Evolutionary conservation across 2,888 invertebrate genomes (phyloP).

Genomic region (Dryadula phaetusa): DNA sequence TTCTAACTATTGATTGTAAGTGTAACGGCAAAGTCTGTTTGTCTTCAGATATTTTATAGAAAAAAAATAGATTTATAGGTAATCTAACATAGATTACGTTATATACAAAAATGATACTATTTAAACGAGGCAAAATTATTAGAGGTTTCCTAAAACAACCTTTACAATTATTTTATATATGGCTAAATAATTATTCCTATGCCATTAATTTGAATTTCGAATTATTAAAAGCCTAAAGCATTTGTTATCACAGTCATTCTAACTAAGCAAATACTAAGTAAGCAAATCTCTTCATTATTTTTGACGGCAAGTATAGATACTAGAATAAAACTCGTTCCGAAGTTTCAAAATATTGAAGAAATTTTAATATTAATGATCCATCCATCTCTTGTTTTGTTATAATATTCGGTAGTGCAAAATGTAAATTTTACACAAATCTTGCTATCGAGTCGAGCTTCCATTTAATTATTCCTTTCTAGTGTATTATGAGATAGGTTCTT

Average conservation of each 20-base stretch:
- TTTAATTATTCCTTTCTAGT: constrained; percentile 8
- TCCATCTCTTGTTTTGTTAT: neutral
- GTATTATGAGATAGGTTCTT: neutral
- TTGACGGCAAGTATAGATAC: neutral
- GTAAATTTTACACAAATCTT: constrained; percentile 4
- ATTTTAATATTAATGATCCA: constrained; percentile 10
- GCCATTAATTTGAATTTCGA: too few species aligned
- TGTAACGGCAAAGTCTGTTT: neutral
- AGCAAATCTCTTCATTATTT: too few species aligned
- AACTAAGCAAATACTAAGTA: neutral
- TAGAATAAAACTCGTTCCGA: neutral
- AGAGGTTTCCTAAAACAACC: too few species aligned
- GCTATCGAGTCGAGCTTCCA: constrained; percentile 4
- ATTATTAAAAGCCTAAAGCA: too few species aligned
- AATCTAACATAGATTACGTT: too few species aligned
- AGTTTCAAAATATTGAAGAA: neutral
- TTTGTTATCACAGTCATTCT: too few species aligned
- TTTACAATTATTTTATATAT: too few species aligned
- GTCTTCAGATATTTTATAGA: too few species aligned
- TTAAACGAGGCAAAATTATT: too few species aligned
- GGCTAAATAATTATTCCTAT: too few species aligned
- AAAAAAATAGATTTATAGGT: too few species aligned
- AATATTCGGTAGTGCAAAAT: constrained; percentile 7
- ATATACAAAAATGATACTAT: too few species aligned
- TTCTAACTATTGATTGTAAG: neutral